Conservation (phyloP, 2,797 vertebrate species). For the Tragelaphus oryx region DNA sequence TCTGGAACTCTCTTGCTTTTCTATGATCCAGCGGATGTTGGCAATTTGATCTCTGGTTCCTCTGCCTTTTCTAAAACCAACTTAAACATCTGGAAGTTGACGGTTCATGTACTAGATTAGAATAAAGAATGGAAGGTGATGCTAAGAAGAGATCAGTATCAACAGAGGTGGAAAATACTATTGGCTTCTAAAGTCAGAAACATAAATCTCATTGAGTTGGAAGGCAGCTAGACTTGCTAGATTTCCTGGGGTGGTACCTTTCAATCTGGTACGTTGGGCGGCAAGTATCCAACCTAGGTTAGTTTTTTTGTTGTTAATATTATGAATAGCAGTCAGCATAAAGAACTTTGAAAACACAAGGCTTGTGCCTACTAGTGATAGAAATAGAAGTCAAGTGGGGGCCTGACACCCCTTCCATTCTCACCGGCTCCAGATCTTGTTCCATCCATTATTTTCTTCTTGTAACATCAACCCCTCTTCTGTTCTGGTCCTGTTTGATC, state of each 20-base stretch:
- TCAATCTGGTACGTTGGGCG: background rate
- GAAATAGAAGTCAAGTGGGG: background rate
- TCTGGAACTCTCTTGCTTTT: no score
- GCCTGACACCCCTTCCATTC: background rate
- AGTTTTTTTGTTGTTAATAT: background rate
- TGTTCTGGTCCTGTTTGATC: background rate
- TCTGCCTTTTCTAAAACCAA: no score
- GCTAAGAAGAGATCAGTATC: background rate
- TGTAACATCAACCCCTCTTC: rapidly evolving
- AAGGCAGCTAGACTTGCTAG: background rate
- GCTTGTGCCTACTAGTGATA: background rate
- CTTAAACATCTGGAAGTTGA: no score
- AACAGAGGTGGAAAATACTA: background rate
- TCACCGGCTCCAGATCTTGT: background rate
- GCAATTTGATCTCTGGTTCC: no score
- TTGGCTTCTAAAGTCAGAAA: background rate
- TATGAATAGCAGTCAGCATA: background rate
- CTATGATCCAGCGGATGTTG: no score
- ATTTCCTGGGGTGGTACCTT: background rate
- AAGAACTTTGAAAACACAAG: background rate
- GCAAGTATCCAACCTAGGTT: background rate
- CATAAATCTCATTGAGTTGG: background rate
- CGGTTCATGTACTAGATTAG: background rate
- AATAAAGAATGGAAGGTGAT: background rate
- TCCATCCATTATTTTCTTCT: background rate